phyloP scores from a whole-genome alignment of 2,888 invertebrate species.

The Chrysotoxum bicinctum region DNA sequence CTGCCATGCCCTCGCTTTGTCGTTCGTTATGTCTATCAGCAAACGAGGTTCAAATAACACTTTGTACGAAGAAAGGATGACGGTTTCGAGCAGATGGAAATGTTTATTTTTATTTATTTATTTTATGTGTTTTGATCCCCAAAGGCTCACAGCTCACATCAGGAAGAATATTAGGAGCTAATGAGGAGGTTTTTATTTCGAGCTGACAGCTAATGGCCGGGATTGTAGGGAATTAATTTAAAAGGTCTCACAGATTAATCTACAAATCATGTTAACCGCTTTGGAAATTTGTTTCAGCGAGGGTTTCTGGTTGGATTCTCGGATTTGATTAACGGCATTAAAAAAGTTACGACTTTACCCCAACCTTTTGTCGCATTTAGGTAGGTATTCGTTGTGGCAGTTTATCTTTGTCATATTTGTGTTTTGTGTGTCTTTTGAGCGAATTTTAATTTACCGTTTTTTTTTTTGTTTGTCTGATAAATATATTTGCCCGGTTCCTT shows the following conservation, averaged over 20 bases:
- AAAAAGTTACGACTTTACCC: slow-evolving; percentile 18
- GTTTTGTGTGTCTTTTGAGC: background rate
- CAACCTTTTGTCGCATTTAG: background rate
- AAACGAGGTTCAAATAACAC: slow-evolving; percentile 62
- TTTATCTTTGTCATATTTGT: background rate
- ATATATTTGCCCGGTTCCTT: background rate
- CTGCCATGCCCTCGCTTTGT: background rate
- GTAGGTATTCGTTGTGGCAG: background rate
- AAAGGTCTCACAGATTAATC: slow-evolving; percentile 51
- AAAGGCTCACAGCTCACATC: slow-evolving; percentile 6
- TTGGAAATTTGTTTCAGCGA: slow-evolving; percentile 28
- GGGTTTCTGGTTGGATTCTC: background rate
- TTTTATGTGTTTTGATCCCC: slow-evolving; percentile 17
- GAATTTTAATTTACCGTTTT: background rate
- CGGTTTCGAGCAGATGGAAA: slow-evolving; percentile 30
- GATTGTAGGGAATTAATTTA: slow-evolving; percentile 63
- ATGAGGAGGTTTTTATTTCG: slow-evolving; percentile 27
- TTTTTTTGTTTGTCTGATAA: background rate
- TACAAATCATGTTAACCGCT: slow-evolving; percentile 64
- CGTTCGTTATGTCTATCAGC: slow-evolving; percentile 33
- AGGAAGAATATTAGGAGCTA: slow-evolving; percentile 29
- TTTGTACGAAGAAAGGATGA: slow-evolving; percentile 1
- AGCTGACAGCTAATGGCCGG: slow-evolving; percentile 42
- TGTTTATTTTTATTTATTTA: slow-evolving; percentile 12
- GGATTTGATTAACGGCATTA: slow-evolving; percentile 20